A percentile compares a stretch with the other conserved stretches of the same genome.
Evolutionary conservation across 1,140 invertebrate species (phyloP).

Genomic region (Rhysida immarginata): DNA sequence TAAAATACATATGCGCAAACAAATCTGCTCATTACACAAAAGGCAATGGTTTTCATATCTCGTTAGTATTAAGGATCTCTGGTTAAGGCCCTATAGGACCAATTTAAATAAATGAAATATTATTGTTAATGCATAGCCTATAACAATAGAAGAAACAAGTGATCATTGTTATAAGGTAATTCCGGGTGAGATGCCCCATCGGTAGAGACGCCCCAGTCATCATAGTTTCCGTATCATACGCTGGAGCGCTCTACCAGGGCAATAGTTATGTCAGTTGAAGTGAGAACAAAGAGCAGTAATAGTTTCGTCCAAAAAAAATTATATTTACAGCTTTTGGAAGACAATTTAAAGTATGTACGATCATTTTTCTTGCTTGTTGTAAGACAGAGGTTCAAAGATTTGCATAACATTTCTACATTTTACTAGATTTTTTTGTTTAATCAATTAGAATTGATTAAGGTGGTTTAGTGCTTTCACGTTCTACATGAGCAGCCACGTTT

Average conservation of each 20-base stretch:
- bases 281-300: neutral
- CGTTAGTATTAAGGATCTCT: too few relatives aligned
- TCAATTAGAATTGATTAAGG: neutral
- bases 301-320: neutral
- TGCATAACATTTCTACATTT: slow-evolving; percentile 2
- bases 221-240: neutral
- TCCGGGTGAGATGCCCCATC: too few relatives aligned
- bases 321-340: neutral
- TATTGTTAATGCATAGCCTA: too few relatives aligned
- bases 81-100: too few relatives aligned
- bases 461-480: neutral
- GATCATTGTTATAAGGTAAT: neutral
- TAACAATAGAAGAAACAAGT: too few relatives aligned
- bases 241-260: neutral
- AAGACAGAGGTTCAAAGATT: neutral
- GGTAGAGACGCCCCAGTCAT: neutral
- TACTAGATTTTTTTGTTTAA: neutral
- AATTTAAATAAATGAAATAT: too few relatives aligned
- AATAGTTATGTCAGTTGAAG: neutral
- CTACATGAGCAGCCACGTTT: neutral
- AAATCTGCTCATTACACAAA: too few relatives aligned
- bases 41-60: too few relatives aligned
- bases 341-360: neutral
- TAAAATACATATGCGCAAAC: too few relatives aligned
- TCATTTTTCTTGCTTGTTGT: neutral